Conservation (phyloP, 2,888 invertebrate genomes). For the Chydorus sphaericus region DNA sequence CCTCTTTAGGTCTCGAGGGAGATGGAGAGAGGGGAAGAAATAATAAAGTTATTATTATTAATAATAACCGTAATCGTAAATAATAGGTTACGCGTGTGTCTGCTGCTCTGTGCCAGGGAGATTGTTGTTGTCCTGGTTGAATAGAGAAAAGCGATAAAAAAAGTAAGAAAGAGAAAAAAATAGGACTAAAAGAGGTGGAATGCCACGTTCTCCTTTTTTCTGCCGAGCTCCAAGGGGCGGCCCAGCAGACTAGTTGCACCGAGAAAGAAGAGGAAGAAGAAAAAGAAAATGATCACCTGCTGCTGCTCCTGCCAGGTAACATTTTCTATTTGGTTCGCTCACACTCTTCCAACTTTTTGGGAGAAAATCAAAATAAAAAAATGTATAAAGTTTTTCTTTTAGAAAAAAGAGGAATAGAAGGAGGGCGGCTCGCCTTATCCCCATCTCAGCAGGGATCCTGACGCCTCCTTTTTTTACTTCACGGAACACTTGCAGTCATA, state of each 20-base stretch:
- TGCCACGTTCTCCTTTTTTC: neutral
- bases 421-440: neutral
- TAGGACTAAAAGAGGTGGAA: neutral
- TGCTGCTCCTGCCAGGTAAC: neutral
- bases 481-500: neutral
- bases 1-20: neutral
- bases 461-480: neutral
- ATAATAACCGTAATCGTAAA: neutral
- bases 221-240: neutral
- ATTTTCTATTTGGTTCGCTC: slow-evolving; percentile 2
- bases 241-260: no score
- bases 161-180: no score
- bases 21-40: neutral
- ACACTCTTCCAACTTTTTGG: neutral
- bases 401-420: neutral
- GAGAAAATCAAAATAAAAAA: neutral
- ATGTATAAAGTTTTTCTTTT: neutral
- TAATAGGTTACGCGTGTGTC: neutral
- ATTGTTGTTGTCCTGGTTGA: neutral
- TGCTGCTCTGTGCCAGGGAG: neutral
- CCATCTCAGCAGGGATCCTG: neutral
- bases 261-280: neutral
- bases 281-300: neutral
- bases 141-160: neutral
- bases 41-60: neutral